Percentiles rank a stretch among this genome's conserved stretches.
Evolutionary conservation across 2,113 vertebrate genomes (phyloP).

Genomic region (Syngnathus floridae): DNA sequence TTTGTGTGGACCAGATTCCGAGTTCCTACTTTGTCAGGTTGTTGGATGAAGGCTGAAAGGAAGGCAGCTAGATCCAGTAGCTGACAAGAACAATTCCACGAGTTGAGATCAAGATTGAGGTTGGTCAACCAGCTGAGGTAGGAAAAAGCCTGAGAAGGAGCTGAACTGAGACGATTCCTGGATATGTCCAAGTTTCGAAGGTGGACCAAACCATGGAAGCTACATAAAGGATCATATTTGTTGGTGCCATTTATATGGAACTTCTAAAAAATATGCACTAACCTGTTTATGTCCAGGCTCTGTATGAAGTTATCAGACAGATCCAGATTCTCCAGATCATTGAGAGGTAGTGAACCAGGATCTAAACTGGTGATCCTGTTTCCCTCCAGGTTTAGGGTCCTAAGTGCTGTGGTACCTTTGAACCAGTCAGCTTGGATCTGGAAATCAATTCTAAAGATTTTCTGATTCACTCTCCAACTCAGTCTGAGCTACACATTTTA

Average conservation of each 20-base stretch:
- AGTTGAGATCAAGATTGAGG: conserved; percentile 72
- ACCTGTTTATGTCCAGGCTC: conserved; percentile 61
- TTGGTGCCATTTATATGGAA: background rate
- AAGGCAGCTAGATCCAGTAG: conserved; percentile 64
- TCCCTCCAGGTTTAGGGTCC: conserved; percentile 69
- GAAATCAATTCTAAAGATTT: conserved; percentile 13
- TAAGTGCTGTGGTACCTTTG: conserved; percentile 51
- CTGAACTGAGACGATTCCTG: conserved; percentile 66
- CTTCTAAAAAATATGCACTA: background rate
- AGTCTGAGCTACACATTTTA: background rate
- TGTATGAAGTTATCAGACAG: conserved; percentile 74
- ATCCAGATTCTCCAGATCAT: conserved; percentile 70
- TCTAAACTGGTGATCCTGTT: conserved; percentile 70
- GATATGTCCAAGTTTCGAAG: conserved; percentile 74
- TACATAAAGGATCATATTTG: background rate
- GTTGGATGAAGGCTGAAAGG: conserved; percentile 65
- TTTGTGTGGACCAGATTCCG: background rate
- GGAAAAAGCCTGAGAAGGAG: conserved; percentile 65
- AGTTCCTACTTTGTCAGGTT: conserved; percentile 51
- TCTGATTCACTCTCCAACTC: background rate
- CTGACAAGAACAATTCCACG: conserved; percentile 76
- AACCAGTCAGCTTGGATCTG: conserved; percentile 67
- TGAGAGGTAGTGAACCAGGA: conserved; percentile 56
- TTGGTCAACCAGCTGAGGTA: conserved; percentile 65
- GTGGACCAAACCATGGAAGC: conserved; percentile 59